A percentile compares a stretch with the other conserved stretches of the same genome.
These are phyloP conservation scores for Progne subis DNA, from an alignment of 2,113 vertebrate genomes.

Conservation along the genomic window DNA sequence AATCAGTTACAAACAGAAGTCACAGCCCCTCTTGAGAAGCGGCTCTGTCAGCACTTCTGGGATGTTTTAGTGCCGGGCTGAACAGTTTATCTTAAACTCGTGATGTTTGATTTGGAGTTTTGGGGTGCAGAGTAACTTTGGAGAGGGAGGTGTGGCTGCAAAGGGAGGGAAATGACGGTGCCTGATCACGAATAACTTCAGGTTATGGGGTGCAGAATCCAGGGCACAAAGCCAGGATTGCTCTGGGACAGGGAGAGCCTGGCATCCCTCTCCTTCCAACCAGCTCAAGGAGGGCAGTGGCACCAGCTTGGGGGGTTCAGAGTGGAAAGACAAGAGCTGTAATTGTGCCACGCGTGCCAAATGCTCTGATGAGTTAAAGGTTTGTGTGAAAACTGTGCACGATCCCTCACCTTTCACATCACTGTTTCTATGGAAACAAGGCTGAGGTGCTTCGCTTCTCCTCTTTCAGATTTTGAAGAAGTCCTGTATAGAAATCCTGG, in stretches of 20 bases:
- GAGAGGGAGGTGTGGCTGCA: not conserved
- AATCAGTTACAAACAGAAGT: too few species aligned
- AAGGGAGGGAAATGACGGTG: fast-evolving
- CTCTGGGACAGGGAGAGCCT: fast-evolving
- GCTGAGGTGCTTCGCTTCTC: not conserved
- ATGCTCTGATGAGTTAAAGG: not conserved
- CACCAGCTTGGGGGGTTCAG: fast-evolving
- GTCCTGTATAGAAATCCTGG: constrained; percentile 97
- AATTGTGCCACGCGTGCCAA: fast-evolving
- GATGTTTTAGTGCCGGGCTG: not conserved
- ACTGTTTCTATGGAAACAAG: not conserved
- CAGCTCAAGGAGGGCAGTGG: not conserved
- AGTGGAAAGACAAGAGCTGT: not conserved
- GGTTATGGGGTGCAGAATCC: fast-evolving
- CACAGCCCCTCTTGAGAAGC: not conserved
- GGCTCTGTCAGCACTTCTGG: not conserved
- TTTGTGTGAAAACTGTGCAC: fast-evolving
- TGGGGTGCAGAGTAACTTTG: not conserved
- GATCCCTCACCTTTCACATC: fast-evolving
- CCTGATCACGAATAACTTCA: fast-evolving
- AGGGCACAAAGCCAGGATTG: not conserved
- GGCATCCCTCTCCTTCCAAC: not conserved
- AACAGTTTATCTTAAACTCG: not conserved
- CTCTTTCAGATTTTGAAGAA: constrained; percentile 90
- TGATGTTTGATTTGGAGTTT: fast-evolving